These are phyloP conservation scores for Bibio marci DNA, from an alignment of 2,888 invertebrate genomes.

Conservation along the genomic window DNA sequence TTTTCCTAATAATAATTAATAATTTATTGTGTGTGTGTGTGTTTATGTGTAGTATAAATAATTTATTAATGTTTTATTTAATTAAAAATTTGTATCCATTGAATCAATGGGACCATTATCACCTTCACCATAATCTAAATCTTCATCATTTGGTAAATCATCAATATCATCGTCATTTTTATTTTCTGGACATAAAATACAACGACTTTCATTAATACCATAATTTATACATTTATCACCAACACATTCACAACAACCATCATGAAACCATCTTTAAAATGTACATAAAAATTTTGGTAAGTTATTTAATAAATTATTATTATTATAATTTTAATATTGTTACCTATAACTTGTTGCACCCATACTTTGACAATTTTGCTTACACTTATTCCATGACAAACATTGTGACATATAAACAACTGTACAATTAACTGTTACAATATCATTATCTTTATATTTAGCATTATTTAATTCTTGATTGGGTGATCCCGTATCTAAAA, in stretches of 20 bases:
- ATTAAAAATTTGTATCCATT: too few relatives aligned
- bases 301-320: neutral
- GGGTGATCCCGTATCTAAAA: slow-evolving; percentile 36
- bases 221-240: slow-evolving; percentile 78
- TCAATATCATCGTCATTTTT: slow-evolving; percentile 36
- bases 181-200: slow-evolving; percentile 41
- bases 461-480: slow-evolving; percentile 44
- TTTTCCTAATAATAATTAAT: too few relatives aligned
- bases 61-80: too few relatives aligned
- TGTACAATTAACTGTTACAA: slow-evolving; percentile 70
- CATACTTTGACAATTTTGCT: slow-evolving; percentile 45
- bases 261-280: slow-evolving; percentile 61
- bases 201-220: slow-evolving; percentile 73
- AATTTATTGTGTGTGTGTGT: too few relatives aligned
- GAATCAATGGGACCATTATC: slow-evolving; percentile 7
- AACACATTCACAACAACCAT: slow-evolving; percentile 87
- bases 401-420: slow-evolving; percentile 83
- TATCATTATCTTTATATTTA: slow-evolving; percentile 28
- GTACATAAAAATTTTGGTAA: slow-evolving; percentile 3
- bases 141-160: slow-evolving; percentile 39
- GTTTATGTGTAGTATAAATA: too few relatives aligned
- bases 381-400: slow-evolving; percentile 76
- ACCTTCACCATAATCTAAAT: slow-evolving; percentile 43
- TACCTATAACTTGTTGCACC: slow-evolving; percentile 26
- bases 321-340: neutral